Evolutionary conservation across 2,888 invertebrate species (phyloP).

Genomic region (Enchytraeus crypticus): DNA sequence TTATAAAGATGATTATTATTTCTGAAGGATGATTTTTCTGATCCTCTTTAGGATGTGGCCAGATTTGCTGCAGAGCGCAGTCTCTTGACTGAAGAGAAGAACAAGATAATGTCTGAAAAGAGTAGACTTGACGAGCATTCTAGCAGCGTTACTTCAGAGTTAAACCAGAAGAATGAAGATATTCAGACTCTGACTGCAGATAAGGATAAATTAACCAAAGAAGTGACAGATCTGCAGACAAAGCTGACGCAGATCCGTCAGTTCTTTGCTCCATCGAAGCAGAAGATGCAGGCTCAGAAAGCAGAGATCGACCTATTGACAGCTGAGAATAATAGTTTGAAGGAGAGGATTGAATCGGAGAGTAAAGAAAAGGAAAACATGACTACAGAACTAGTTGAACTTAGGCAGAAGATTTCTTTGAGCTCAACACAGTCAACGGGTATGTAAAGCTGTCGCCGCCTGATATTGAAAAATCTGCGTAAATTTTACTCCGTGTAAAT

Average conservation of each 20-base stretch:
- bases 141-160: background rate
- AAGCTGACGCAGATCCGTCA: background rate
- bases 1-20: too few relatives aligned
- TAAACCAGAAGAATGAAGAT: background rate
- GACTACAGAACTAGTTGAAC: background rate
- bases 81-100: slow-evolving; percentile 1
- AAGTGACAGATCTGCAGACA: slow-evolving; percentile 9
- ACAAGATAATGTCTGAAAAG: background rate
- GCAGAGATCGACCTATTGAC: slow-evolving; percentile 29
- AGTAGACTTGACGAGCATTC: background rate
- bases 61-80: background rate
- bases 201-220: background rate
- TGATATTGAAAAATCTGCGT: too few relatives aligned
- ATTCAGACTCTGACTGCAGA: background rate
- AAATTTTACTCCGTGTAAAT: too few relatives aligned
- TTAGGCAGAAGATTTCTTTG: background rate
- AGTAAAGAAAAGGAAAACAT: slow-evolving; percentile 2
- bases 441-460: background rate
- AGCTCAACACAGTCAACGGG: slow-evolving; percentile 8
- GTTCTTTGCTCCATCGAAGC: slow-evolving; percentile 9
- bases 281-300: slow-evolving; percentile 7
- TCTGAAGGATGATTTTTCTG: too few relatives aligned
- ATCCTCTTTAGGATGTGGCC: background rate
- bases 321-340: slow-evolving; percentile 34
- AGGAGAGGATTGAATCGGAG: slow-evolving; percentile 3